Base-by-base conservation (phyloP, 2,888 invertebrate genomes). In the Oasisia sp. region DNA sequence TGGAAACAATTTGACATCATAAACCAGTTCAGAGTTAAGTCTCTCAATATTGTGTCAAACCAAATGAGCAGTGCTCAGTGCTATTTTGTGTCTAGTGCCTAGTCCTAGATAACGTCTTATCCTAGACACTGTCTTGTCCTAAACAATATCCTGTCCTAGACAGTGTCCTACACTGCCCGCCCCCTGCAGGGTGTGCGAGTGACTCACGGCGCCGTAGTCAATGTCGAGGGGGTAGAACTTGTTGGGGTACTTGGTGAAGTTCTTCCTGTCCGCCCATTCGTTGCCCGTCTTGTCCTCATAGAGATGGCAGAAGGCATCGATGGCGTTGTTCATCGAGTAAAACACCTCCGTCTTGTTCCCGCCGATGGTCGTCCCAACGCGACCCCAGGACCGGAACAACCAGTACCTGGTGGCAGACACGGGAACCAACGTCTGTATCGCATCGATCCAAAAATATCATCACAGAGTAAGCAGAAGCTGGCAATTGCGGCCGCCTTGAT, bases 361-460 rank as follows among this genome's bases (percentile, higher is more conserved):
- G 9, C 99, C 99, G 94, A 99, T 98, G 0, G 98, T 98, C 0
- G 99, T 99, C 7, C 99, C 99, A 94, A 99, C 99, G 93, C 99
- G 97, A 19, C 99, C 99, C 99, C 99, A 99, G 0, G 98, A 97
- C 32, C 99, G 97, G 96, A 98, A 99, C 45, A 99, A 95, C 97
- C 98, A 98, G 96, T 97, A 98, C 32, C 96, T 96, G 93, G 14
- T 93, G 92, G 27, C 74, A 91, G 44, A 38, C 27, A 19, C 91
- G 45, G 1, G 32, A n/a, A 91, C 4, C n/a, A 19, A 27, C 19
- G 5, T 4, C 27, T 74, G 19, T 74, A 74, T 74, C 74, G 27
- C 27, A 74, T 74, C 74, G 19, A 74, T 74, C 74, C 14, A 74
- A 74, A 74, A 1, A 50, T 50, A 50, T 19, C 7, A 74, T 19